These are phyloP conservation scores for Sturnus vulgaris DNA, from an alignment of 2,113 vertebrate species.

Conservation along the genomic window DNA sequence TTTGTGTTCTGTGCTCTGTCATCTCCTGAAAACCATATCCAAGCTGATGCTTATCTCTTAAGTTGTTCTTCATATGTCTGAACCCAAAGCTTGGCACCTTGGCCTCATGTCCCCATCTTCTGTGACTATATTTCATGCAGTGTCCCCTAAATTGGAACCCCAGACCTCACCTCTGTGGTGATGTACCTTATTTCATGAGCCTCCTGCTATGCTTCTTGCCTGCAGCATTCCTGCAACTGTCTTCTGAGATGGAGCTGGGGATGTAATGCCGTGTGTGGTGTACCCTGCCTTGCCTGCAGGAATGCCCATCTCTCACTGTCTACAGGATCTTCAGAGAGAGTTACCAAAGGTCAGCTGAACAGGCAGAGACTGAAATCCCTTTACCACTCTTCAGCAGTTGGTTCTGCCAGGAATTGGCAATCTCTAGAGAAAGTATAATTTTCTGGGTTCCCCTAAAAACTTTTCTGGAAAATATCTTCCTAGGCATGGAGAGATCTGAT, in stretches of 20 bases:
- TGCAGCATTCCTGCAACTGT: neutral
- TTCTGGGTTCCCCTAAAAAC: neutral
- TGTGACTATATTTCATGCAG: neutral
- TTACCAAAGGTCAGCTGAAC: neutral
- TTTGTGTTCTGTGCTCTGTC: neutral
- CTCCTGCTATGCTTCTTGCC: neutral
- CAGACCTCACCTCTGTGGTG: neutral
- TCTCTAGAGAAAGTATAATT: neutral
- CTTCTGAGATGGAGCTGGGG: neutral
- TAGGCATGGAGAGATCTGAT: neutral
- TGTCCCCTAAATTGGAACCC: neutral
- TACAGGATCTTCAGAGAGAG: neutral
- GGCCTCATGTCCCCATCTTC: neutral
- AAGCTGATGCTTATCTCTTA: neutral
- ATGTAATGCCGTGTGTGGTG: fast-evolving
- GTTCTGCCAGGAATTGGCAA: neutral
- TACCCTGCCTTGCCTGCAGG: neutral
- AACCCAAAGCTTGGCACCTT: neutral
- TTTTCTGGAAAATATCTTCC: neutral
- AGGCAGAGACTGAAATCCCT: neutral
- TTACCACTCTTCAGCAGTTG: neutral
- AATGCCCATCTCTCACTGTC: neutral
- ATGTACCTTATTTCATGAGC: neutral
- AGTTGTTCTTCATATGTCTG: neutral
- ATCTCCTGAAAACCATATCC: neutral